Percentiles rank a stretch among this genome's conserved stretches.
Evolutionary conservation across 1,140 invertebrate genomes (phyloP).

Genomic region (Eupeodes corollae): DNA sequence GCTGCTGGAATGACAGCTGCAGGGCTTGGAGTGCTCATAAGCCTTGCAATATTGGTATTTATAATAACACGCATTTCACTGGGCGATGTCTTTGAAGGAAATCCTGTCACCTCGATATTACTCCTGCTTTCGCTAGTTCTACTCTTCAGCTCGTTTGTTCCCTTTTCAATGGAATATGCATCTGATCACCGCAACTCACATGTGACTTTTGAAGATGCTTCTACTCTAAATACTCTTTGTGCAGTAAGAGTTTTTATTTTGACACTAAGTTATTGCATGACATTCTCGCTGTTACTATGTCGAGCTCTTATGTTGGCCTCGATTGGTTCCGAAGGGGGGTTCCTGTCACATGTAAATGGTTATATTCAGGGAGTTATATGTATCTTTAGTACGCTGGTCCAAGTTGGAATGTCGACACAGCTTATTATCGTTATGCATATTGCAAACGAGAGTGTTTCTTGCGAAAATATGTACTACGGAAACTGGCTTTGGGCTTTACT

Average conservation of each 20-base stretch:
- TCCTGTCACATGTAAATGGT: constrained; percentile 49
- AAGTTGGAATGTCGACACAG: constrained; percentile 41
- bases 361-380: constrained; percentile 45
- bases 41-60: constrained; percentile 40
- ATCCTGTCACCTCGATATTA: constrained; percentile 38
- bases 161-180: constrained; percentile 42
- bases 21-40: constrained; percentile 38
- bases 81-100: constrained; percentile 41
- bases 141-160: constrained; percentile 43
- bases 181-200: constrained; percentile 31
- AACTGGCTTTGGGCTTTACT: constrained; percentile 37
- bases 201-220: constrained; percentile 30
- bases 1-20: constrained; percentile 40
- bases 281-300: constrained; percentile 44
- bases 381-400: constrained; percentile 45
- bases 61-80: constrained; percentile 37
- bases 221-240: constrained; percentile 28
- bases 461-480: constrained; percentile 36
- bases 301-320: constrained; percentile 46
- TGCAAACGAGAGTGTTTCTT: constrained; percentile 32
- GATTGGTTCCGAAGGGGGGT: constrained; percentile 44
- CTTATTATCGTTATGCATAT: constrained; percentile 35
- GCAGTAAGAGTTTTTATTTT: constrained; percentile 34
- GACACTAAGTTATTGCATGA: constrained; percentile 43
- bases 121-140: constrained; percentile 39